Evolutionary conservation across 1,140 invertebrate species (phyloP), one percentile per base, ranked within the genome.

Genomic region (Drosophila cardini): DNA sequence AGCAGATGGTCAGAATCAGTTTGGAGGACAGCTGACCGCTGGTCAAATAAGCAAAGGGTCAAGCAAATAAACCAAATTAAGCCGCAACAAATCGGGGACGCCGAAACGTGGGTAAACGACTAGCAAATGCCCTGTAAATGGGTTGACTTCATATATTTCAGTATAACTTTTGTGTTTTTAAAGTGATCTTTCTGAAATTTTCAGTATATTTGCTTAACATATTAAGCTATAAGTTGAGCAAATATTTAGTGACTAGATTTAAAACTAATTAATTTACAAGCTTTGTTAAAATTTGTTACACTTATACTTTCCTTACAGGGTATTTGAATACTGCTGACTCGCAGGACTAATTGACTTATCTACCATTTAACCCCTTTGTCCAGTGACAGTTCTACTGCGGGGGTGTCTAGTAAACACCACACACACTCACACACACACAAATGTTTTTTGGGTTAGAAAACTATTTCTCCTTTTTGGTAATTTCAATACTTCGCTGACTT

Each of bases 401-500:
- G 69, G 52, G 62, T 57, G 62, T 15, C 0, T 30, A 48, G 21
- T 26, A 26, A 26, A 26, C 21, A 26, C n/a, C n/a, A n/a, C n/a
- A n/a, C n/a, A n/a, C n/a, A n/a, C n/a, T n/a, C 21, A 26, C 21
- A 26, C 21, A 3, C 21, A 26, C 21, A 26, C 21, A 48, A 18
- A 26, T 26, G 26, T 30, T 53, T 1, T 18, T 56, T 64, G 18
- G 13, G 11, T 50, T 50, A 18, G 46, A 62, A 65, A 45, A 32
- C 16, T 34, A 45, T 56, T 53, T 21, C 45, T 40, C 16, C 53
- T 52, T 42, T 68, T 46, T 68, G 50, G 55, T 15, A 57, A 74
- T 72, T 73, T 62, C 56, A 76, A 45, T 72, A 48, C 50, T 32
- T 21, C 15, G 62, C 78, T 90, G 86, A 90, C 87, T 90, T 87